Conservation (phyloP, 2,797 vertebrate genomes). For the Lepilemur septentrionalis region DNA sequence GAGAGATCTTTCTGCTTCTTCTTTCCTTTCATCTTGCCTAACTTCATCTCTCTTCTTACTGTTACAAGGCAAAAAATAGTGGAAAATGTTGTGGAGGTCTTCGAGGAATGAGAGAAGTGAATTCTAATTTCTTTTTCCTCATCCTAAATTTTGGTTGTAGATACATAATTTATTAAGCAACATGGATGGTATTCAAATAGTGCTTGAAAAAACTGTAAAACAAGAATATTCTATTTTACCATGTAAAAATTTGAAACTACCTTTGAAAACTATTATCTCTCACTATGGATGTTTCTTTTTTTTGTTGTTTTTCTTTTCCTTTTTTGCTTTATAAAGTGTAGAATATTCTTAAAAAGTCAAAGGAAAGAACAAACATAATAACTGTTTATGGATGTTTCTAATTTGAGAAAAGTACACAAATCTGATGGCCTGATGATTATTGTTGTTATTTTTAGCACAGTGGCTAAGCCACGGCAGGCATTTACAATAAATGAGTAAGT, state of each 20-base stretch:
- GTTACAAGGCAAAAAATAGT: not conserved
- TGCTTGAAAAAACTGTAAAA: not conserved
- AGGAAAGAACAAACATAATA: not conserved
- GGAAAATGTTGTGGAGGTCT: not conserved
- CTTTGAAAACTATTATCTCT: not conserved
- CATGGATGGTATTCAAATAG: not conserved
- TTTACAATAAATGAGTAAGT: not conserved
- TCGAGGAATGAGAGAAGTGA: not conserved
- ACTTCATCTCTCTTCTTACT: not conserved
- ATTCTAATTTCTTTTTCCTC: not conserved
- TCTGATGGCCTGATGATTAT: not conserved
- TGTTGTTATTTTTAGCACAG: not conserved
- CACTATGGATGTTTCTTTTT: not conserved
- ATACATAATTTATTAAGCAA: not conserved
- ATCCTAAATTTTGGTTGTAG: not conserved
- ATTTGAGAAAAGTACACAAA: constrained; percentile 25
- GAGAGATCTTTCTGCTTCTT: not conserved
- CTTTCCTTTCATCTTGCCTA: not conserved
- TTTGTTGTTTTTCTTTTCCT: too few relatives aligned
- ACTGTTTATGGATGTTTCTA: not conserved
- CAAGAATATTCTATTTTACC: not conserved
- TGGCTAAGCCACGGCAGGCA: not conserved
- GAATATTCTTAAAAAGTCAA: not conserved
- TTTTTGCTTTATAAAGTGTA: not conserved
- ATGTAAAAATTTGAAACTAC: not conserved